These are phyloP conservation scores for Leucophora obtusa DNA, from an alignment of 2,888 invertebrate genomes.

Conservation along the genomic window DNA sequence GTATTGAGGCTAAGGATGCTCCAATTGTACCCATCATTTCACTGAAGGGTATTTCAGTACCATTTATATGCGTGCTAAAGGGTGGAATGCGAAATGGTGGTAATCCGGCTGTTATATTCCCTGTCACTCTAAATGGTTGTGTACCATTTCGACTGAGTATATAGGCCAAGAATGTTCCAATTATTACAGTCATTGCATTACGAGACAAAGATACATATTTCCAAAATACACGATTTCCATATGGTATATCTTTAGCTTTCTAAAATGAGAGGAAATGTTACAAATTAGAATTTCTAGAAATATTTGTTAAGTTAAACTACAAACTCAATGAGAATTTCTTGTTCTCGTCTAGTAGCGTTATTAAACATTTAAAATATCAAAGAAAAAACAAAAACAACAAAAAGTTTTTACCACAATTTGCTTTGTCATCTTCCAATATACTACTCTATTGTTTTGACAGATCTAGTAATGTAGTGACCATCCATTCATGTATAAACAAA, in stretches of 20 bases:
- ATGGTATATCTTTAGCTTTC: conserved; percentile 80
- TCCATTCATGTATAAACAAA: no score
- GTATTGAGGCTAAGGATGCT: conserved; percentile 83
- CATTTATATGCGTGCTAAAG: conserved; percentile 83
- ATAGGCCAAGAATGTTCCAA: conserved; percentile 84
- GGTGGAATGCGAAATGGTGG: conserved; percentile 85
- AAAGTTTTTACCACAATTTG: no score
- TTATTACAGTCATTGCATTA: conserved; percentile 89
- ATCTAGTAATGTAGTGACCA: no score
- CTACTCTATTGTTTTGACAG: no score
- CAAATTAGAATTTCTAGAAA: no score
- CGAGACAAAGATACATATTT: conserved; percentile 83
- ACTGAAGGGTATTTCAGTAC: conserved; percentile 81
- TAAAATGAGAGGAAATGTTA: conserved; percentile 68
- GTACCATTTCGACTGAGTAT: conserved; percentile 79
- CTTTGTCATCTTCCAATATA: no score
- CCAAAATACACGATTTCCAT: conserved; percentile 70
- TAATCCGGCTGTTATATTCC: conserved; percentile 85
- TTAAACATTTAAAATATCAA: no score
- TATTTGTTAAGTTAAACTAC: no score
- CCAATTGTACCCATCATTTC: conserved; percentile 84
- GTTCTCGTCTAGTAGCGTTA: no score
- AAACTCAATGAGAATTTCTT: no score
- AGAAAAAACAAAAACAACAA: no score
- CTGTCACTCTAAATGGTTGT: conserved; percentile 85